A percentile compares a stretch with the other conserved stretches of the same genome.
These are phyloP conservation scores for Lutjanus argentimaculatus DNA, from an alignment of 2,797 vertebrate species.

Conservation along the genomic window DNA sequence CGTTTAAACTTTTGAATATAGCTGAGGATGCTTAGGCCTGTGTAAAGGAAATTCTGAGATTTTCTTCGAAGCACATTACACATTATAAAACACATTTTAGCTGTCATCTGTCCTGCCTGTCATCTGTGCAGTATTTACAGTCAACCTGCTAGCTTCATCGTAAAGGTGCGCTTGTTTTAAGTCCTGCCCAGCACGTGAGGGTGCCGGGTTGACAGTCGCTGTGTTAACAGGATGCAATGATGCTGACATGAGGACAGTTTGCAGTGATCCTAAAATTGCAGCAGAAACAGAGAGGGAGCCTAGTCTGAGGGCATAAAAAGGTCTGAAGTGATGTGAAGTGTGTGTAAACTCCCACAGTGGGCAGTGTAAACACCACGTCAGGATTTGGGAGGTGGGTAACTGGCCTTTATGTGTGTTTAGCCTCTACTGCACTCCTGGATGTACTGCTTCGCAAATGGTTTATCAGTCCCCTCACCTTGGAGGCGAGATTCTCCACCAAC, in stretches of 20 bases:
- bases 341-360: background rate
- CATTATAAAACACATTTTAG: too few species aligned
- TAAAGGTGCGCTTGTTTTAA: too few species aligned
- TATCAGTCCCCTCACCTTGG: constrained; percentile 87
- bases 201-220: background rate
- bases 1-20: too few species aligned
- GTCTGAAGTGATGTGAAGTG: constrained; percentile 1
- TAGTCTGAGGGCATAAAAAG: background rate
- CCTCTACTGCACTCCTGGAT: background rate
- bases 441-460: background rate
- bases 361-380: background rate
- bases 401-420: too few species aligned
- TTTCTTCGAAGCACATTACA: too few species aligned
- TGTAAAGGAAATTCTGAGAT: too few species aligned
- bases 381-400: background rate
- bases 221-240: background rate
- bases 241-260: background rate
- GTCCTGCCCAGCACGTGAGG: background rate
- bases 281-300: background rate
- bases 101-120: background rate
- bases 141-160: background rate
- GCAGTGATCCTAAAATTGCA: background rate
- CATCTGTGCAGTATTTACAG: too few species aligned
- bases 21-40: too few species aligned
- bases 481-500: constrained; percentile 95